These are phyloP conservation scores for Phaenicophaeus curvirostris DNA, from an alignment of 2,797 vertebrate genomes.

Conservation along the genomic window DNA sequence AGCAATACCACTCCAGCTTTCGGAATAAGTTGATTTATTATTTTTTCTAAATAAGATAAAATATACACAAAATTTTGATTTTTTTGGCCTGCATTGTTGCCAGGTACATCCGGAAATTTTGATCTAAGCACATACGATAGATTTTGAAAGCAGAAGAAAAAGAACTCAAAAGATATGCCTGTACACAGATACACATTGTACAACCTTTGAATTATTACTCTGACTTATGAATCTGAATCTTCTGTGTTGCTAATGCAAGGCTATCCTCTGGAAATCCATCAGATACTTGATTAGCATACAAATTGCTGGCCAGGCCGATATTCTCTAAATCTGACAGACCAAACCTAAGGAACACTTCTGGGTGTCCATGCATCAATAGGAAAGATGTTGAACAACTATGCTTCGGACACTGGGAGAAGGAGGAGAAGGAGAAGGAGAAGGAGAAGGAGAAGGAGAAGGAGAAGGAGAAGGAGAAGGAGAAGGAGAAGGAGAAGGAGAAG, in stretches of 20 bases:
- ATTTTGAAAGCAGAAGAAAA: background rate
- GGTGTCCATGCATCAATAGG: background rate
- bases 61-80: background rate
- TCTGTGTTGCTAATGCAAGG: background rate
- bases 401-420: accelerated
- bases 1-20: background rate
- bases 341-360: background rate
- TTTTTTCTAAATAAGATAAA: background rate
- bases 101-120: background rate
- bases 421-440: too few relatives aligned
- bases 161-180: background rate
- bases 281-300: background rate
- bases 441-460: too few relatives aligned
- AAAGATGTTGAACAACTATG: background rate
- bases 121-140: background rate
- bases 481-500: too few relatives aligned
- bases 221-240: background rate
- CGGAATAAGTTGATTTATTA: background rate
- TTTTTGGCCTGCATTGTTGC: background rate
- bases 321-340: background rate
- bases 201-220: background rate
- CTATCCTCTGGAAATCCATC: background rate
- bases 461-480: too few relatives aligned
- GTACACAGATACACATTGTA: background rate
- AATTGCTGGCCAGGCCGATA: background rate